Base-by-base conservation (phyloP, 2,797 vertebrate species). In the Clarias platycephalus region DNA sequence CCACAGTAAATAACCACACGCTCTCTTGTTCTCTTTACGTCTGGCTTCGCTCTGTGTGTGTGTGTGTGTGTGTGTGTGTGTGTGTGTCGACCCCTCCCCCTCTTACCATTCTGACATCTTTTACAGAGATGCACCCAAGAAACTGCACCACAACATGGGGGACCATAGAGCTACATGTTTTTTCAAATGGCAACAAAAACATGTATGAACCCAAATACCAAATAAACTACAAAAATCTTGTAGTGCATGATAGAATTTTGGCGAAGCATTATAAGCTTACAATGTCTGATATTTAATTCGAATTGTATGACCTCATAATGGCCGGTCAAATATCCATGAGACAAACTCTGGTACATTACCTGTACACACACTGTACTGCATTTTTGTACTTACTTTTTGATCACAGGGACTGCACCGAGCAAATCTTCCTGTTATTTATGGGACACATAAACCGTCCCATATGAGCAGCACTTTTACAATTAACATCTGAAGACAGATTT, bases 1-100 rank as follows among this genome's bases (percentile, higher is more conserved):
- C 83, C 77, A 82, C 87, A 84, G 87, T 88, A 87, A 89, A 89
- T 89, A 87, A 88, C 84, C 88, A 66, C 89, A 81, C 77, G 83
- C 84, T 86, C 83, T 67, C 86, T 81, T 88, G 67, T 74, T 84
- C 84, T 85, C 75, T 89, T 89, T 83, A 82, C 31, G 62, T 72
- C 71, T 63, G n/a, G 71, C 72, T 77, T 85, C 82, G 83, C 76
- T 28, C 58, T 81, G 44, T 44, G 44, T 44, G 40, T 44, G 40
- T 44, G 44, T 44, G 9, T 44, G 44, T 49, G 44, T 49, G 44
- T 49, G 44, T 49, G 44, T 53, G 49, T 53, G 49, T 53, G 85
- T 55, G 68, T 76, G 70, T 84, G 79, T 70, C 57, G 58, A 62
- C 31, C 82, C 87, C 84, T 86, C 87, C 88, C 80, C 84, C 77